Base-by-base conservation (phyloP, 2,888 invertebrate species). In the Drosophila subquinaria region DNA sequence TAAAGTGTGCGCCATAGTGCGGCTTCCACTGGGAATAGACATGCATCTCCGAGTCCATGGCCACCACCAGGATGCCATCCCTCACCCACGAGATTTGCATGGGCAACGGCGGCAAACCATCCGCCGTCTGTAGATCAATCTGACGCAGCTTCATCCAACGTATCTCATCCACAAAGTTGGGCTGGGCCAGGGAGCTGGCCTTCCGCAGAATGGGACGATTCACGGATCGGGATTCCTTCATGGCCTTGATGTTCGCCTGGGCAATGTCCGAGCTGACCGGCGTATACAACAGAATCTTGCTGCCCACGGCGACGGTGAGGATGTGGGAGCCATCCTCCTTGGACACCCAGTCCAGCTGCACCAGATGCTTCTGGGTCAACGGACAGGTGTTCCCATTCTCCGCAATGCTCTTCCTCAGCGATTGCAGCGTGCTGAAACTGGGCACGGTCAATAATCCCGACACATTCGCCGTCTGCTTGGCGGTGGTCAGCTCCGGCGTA, bases 21-120 rank as follows among this genome's bases (percentile, higher is more conserved):
- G 97, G 96, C 89, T 97, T 97, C 99, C 99, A 99, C 90, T 99
- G 99, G 0, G 98, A 98, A 92, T 99, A 99, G 0, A 99, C 98
- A 90, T 99, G 98, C 98, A 99, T 99, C 92, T 99, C 99, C 3
- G 98, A 99, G 92, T 99, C 98, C 99, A 99, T 99, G 2, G 99
- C 99, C 1, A 99, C 98, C 0, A 99, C 98, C 1, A 99, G 93
- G 77, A 99, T 98, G 0, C 99, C 99, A 90, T 99, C 99, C 27
- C 99, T 95, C 0, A 99, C 98, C 99, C 99, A 99, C 2, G 98
- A 98, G 86, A 99, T 97, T 92, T 99, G 98, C 97, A 99, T 99
- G 0, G 99, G 99, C 52, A 99, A 93, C 0, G 99, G 99, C 0
- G 98, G 98, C 42, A 99, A 93, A 0, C 99, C 98, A 90, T 99